Base-by-base conservation (phyloP, 2,113 vertebrate genomes). In the Danio rerio region DNA sequence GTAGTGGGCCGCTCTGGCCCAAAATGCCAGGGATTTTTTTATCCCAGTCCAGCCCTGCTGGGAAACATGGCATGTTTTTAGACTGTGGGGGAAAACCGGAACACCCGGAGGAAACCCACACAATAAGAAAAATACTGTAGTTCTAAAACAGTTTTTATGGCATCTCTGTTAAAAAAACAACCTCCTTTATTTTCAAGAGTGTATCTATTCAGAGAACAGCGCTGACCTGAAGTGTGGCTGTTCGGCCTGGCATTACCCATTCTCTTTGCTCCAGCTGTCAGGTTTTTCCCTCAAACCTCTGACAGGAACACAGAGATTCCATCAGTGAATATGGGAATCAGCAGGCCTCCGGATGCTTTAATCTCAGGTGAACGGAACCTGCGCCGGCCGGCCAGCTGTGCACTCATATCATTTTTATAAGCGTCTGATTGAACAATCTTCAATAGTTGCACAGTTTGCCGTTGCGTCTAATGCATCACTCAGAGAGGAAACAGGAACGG, bases 371-470 rank as follows among this genome's bases (percentile, higher is more conserved):
- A 66, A 79, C 12, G 21, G 8, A 79, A 79, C 49, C 62, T 66
- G 42, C 66, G 77, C 71, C 10, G 31, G 31, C 8, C 16, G 21
- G 77, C 62, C 62, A 55, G 77, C 77, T 66, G 61, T 55, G 47
- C 3, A 5, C 40, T 40, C 20, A 65, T 40, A 79, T 18, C 7
- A 47, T 79, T 55, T 79, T 79, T 53, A 68, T 79, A 66, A 68
- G 76, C 9, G 42, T 68, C 21, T 68, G 62, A 79, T 68, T 53
- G 77, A 79, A 79, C 62, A 55, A 66, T 79, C 77, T 53, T 66
- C 77, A 65, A 20, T 13, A 79, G 62, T 66, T 66, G 77, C 77
- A 78, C 76, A 78, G 76, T 66, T 78, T 79, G 77, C 5, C 9
- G 2, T 50, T 77, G 12, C 1, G 15, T 63, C 13, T 63, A 77